A percentile compares a stretch with the other conserved stretches of the same genome.
Evolutionary conservation across 92 coral and sea anemone species (phyloP).

Genomic region (Siderastrea siderea): DNA sequence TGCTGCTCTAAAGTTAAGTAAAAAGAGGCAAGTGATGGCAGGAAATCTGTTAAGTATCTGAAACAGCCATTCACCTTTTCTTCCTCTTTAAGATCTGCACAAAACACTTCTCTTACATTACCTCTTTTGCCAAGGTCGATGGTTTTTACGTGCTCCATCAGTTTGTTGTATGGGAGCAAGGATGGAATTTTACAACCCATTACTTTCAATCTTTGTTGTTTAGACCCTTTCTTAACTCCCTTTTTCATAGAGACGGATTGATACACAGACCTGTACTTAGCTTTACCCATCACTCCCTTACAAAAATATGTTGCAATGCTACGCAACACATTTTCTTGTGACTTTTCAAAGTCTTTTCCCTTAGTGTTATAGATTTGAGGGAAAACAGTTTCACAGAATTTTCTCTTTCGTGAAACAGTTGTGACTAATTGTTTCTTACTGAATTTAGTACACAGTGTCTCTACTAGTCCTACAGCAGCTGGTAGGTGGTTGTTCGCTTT

Average conservation of each 20-base stretch:
- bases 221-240: conserved; percentile 31
- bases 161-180: conserved; percentile 55
- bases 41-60: conserved; percentile 35
- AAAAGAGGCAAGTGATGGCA: conserved; percentile 45
- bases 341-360: conserved; percentile 43
- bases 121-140: conserved; percentile 48
- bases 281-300: conserved; percentile 55
- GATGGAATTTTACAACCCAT: conserved; percentile 53
- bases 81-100: conserved; percentile 39
- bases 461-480: conserved; percentile 56
- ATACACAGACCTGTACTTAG: conserved; percentile 69
- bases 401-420: conserved; percentile 29
- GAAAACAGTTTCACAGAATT: conserved; percentile 31
- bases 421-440: background rate
- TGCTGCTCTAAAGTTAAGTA: conserved; percentile 33
- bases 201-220: conserved; percentile 35
- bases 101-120: conserved; percentile 47
- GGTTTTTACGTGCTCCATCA: conserved; percentile 59
- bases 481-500: conserved; percentile 32
- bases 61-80: conserved; percentile 55
- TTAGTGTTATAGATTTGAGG: conserved; percentile 40
- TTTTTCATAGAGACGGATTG: conserved; percentile 42
- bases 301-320: conserved; percentile 46
- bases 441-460: conserved; percentile 24
- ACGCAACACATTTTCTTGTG: conserved; percentile 47